phyloP scores from a whole-genome alignment of 2,797 vertebrate species.

The Scarus forsteni region DNA sequence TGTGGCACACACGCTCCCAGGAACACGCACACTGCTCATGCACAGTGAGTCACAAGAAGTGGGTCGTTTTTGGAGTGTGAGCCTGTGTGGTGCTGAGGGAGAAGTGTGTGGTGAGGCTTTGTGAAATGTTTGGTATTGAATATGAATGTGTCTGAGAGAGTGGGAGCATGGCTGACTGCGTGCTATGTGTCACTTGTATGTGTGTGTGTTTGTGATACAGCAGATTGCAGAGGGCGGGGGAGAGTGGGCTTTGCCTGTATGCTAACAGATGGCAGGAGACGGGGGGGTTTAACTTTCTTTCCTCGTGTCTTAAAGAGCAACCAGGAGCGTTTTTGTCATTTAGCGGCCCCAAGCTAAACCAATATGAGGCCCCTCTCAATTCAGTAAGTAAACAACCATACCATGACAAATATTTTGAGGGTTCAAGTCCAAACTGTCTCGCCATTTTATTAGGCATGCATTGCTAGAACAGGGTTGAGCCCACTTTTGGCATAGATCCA shows the following conservation, averaged over 20 bases:
- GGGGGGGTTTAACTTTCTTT: conserved; percentile 67
- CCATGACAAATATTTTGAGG: too few species aligned
- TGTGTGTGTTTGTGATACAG: conserved; percentile 46
- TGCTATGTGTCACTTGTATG: conserved; percentile 45
- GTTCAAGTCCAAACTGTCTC: too few species aligned
- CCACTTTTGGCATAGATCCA: too few species aligned
- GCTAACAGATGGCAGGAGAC: conserved; percentile 75
- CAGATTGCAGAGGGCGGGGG: conserved; percentile 71
- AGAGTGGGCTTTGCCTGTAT: conserved; percentile 65
- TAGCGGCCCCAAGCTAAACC: too few species aligned
- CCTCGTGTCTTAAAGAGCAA: conserved; percentile 66
- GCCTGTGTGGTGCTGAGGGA: neutral
- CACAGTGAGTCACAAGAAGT: conserved; percentile 1
- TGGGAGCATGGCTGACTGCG: conserved; percentile 27
- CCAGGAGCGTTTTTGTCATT: conserved; percentile 5
- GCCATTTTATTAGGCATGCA: too few species aligned
- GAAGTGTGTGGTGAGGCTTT: conserved; percentile 8
- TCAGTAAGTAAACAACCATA: too few species aligned
- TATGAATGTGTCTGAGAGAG: conserved; percentile 21
- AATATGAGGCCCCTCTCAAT: too few species aligned
- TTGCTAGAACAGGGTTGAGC: too few species aligned
- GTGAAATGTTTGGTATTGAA: conserved; percentile 22
- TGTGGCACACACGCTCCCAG: conserved; percentile 24
- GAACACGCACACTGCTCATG: conserved; percentile 7
- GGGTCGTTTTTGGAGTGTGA: neutral